Evolutionary conservation across 2,797 vertebrate genomes (phyloP).

Genomic region (Microctenopoma stevenorrisi): DNA sequence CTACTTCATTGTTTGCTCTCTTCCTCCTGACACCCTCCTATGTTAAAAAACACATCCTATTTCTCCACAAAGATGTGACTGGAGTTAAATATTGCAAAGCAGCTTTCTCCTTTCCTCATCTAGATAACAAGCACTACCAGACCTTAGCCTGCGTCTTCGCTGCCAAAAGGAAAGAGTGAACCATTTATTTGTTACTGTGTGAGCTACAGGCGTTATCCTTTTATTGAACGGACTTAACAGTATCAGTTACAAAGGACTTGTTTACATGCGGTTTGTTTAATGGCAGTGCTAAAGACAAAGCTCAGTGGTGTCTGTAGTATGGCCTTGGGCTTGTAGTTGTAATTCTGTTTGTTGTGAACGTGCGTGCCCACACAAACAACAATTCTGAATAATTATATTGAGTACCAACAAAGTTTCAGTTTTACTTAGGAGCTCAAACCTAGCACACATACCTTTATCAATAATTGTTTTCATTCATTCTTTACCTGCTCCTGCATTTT

Average conservation of each 20-base stretch:
- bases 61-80: conserved; percentile 19
- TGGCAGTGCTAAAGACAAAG: neutral
- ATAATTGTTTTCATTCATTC: neutral
- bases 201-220: neutral
- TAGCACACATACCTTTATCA: too few species aligned
- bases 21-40: conserved; percentile 1
- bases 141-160: conserved; percentile 1
- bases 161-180: neutral
- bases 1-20: neutral
- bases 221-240: neutral
- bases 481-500: neutral
- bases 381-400: neutral
- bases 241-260: neutral
- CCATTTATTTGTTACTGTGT: neutral
- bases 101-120: conserved; percentile 18
- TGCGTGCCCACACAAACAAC: neutral
- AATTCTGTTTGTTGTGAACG: neutral
- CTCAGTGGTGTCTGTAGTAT: neutral
- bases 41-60: neutral
- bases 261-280: neutral
- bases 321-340: neutral
- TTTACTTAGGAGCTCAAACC: neutral
- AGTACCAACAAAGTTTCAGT: neutral
- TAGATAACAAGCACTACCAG: neutral
- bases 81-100: conserved; percentile 24